These are phyloP conservation scores for Protodeltote pygarga DNA, from an alignment of 2,888 invertebrate genomes.

Conservation along the genomic window DNA sequence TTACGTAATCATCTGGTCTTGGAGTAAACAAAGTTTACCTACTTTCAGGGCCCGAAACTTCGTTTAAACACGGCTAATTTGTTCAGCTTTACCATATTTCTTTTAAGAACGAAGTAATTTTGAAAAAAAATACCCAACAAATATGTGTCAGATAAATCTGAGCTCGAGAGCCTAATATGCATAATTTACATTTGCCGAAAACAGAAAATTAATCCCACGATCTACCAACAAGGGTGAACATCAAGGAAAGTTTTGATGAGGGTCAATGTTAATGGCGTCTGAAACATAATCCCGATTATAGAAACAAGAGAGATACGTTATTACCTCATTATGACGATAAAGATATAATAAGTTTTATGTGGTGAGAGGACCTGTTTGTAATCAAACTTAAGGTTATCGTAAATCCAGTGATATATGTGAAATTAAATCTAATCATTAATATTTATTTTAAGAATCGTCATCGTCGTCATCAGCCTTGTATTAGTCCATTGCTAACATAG, in stretches of 20 bases:
- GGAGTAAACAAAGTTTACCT: too few species aligned
- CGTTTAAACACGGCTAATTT: too few species aligned
- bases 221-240: constrained; percentile 54
- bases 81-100: too few species aligned
- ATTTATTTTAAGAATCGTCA: too few species aligned
- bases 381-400: too few species aligned
- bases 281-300: constrained; percentile 50
- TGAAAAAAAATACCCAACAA: background rate
- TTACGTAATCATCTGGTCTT: too few species aligned
- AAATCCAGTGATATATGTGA: too few species aligned
- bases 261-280: constrained; percentile 67
- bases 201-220: constrained; percentile 61
- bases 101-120: too few species aligned
- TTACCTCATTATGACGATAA: constrained; percentile 40
- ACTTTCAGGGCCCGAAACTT: too few species aligned
- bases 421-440: too few species aligned
- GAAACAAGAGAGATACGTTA: constrained; percentile 40
- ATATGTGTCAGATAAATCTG: constrained; percentile 20
- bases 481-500: too few species aligned
- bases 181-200: constrained; percentile 61
- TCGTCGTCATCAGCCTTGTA: too few species aligned
- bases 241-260: constrained; percentile 71
- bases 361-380: constrained; percentile 11
- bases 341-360: constrained; percentile 33
- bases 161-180: constrained; percentile 46